Percentiles rank a stretch among this genome's conserved stretches.
These are phyloP conservation scores for Etheostoma nigrum DNA, from an alignment of 2,797 vertebrate genomes.

Conservation along the genomic window DNA sequence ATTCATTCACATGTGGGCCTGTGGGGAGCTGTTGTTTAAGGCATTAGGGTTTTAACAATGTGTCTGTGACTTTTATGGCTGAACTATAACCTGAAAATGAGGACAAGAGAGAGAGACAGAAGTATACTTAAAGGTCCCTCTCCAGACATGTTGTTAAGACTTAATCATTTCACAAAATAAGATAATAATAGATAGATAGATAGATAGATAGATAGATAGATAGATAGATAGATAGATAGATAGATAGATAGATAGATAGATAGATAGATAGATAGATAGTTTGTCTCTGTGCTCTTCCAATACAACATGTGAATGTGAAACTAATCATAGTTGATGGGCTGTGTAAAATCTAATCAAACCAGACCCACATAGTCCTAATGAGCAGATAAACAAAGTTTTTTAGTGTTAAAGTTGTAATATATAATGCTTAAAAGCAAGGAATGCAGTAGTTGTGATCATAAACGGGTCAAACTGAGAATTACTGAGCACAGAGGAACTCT, in stretches of 20 bases:
- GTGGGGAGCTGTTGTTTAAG: background rate
- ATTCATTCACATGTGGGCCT: conserved; percentile 12
- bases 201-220: no score
- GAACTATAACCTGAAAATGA: conserved; percentile 14
- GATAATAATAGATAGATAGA: no score
- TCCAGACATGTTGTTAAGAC: background rate
- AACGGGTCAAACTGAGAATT: background rate
- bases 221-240: no score
- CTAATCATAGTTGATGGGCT: background rate
- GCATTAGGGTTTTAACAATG: background rate
- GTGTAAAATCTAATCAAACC: background rate
- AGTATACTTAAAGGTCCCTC: background rate
- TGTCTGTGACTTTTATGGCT: background rate
- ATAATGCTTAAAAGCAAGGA: background rate
- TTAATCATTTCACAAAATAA: no score
- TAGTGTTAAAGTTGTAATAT: background rate
- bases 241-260: no score
- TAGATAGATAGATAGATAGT: background rate
- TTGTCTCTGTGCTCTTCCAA: background rate
- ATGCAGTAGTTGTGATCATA: background rate
- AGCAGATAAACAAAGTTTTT: background rate
- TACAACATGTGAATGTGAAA: background rate
- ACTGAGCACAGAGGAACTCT: background rate
- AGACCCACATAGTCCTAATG: background rate
- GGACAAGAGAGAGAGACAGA: background rate